phyloP scores from a whole-genome alignment of 1,140 invertebrate genomes.

The Andricus grossulariae region DNA sequence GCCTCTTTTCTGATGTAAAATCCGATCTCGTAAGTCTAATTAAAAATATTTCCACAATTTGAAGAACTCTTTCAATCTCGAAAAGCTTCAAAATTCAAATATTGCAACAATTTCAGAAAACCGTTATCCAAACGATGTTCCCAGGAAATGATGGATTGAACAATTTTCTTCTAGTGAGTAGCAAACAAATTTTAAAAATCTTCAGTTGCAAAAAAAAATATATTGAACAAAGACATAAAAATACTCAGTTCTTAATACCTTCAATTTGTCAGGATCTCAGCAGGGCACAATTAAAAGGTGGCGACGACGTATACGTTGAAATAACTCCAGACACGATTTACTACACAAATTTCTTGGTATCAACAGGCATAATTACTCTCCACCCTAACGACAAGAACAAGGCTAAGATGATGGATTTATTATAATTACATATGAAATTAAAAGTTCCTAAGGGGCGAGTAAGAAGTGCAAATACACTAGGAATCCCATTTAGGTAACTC shows the following conservation, averaged over 20 bases:
- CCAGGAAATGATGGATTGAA: constrained; percentile 44
- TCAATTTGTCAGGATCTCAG: constrained; percentile 56
- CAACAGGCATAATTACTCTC: constrained; percentile 60
- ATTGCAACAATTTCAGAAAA: constrained; percentile 41
- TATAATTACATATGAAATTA: constrained; percentile 40
- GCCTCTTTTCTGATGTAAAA: constrained; percentile 57
- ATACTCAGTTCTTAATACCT: constrained; percentile 33
- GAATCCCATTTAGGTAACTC: too few relatives aligned
- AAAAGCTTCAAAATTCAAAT: constrained; percentile 4
- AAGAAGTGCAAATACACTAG: background rate
- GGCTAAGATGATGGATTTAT: constrained; percentile 61
- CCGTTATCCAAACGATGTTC: constrained; percentile 55
- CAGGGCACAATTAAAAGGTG: constrained; percentile 57
- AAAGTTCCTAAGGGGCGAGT: background rate
- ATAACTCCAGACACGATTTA: constrained; percentile 44
- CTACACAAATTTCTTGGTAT: constrained; percentile 59
- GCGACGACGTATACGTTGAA: constrained; percentile 66
- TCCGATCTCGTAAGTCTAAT: constrained; percentile 59
- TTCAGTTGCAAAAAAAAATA: background rate
- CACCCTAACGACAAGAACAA: constrained; percentile 65
- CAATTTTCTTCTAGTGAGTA: constrained; percentile 29
- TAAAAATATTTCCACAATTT: constrained; percentile 9
- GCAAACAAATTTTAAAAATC: constrained; percentile 22
- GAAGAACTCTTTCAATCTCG: constrained; percentile 19
- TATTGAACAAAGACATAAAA: constrained; percentile 21